These are phyloP conservation scores for Drosophila teissieri DNA, from an alignment of 1,140 invertebrate species.

Conservation along the genomic window DNA sequence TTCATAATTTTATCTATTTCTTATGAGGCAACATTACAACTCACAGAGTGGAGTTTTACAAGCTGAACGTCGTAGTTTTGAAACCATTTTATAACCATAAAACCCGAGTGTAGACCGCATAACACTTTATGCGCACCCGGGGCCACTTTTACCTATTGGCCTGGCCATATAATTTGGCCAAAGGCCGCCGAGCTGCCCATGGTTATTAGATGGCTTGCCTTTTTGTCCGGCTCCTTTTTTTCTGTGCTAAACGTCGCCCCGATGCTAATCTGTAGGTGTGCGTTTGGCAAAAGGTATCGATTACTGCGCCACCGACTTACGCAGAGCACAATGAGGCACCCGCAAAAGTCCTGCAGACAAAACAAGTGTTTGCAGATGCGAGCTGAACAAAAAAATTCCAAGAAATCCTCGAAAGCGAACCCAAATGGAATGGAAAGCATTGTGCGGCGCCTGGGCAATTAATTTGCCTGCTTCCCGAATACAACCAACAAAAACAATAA, in stretches of 20 bases:
- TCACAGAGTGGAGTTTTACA: not conserved
- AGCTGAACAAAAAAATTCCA: conserved; percentile 56
- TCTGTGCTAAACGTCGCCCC: conserved; percentile 73
- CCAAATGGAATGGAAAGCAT: conserved; percentile 57
- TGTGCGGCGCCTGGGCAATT: conserved; percentile 80
- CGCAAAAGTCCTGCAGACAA: conserved; percentile 15
- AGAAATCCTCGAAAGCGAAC: conserved; percentile 57
- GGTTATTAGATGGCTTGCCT: conserved; percentile 70
- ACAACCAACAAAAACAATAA: no score
- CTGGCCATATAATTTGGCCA: conserved; percentile 77
- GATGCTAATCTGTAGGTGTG: conserved; percentile 73
- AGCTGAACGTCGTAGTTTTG: not conserved
- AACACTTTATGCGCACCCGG: conserved; percentile 28
- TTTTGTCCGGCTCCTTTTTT: conserved; percentile 41
- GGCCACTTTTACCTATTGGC: conserved; percentile 47
- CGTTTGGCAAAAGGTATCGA: conserved; percentile 69
- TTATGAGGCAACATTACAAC: not conserved
- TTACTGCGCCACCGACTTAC: conserved; percentile 80
- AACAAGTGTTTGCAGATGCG: conserved; percentile 64
- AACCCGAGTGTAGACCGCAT: not conserved
- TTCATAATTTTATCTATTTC: no score
- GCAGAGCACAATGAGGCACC: conserved; percentile 69
- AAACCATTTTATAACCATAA: not conserved
- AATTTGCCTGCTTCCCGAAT: conserved; percentile 48
- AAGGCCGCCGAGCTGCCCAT: conserved; percentile 70